Evolutionary conservation across 2,888 invertebrate species (phyloP).

Genomic region (Crioceris asparagi): DNA sequence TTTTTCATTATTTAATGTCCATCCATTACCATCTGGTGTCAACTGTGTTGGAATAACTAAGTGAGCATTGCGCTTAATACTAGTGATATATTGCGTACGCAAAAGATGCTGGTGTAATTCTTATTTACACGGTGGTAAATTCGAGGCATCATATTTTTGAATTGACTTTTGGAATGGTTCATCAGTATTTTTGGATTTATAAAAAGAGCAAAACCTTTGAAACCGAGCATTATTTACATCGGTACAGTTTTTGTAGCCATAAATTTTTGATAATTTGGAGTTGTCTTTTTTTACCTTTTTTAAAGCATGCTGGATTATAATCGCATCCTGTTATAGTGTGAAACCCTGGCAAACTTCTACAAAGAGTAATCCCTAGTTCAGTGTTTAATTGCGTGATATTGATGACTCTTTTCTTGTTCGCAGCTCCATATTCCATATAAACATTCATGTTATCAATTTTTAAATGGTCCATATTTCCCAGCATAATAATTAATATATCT

Average conservation of each 20-base stretch:
- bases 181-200: no score
- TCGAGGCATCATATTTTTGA: no score
- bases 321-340: slow-evolving; percentile 18
- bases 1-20: no score
- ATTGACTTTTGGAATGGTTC: no score
- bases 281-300: slow-evolving; percentile 5
- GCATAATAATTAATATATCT: slow-evolving; percentile 1
- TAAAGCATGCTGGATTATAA: slow-evolving; percentile 13
- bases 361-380: slow-evolving; percentile 15
- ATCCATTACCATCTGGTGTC: no score
- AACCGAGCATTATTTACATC: slow-evolving; percentile 5
- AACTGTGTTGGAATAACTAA: no score
- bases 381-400: slow-evolving; percentile 11
- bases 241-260: slow-evolving; percentile 5
- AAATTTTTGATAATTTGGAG: slow-evolving; percentile 2
- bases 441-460: slow-evolving; percentile 2
- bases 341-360: slow-evolving; percentile 16
- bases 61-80: no score
- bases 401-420: slow-evolving; percentile 10
- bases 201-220: slow-evolving; percentile 6
- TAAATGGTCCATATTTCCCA: slow-evolving; percentile 5
- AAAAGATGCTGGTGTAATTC: no score
- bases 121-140: no score
- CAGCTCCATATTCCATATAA: slow-evolving; percentile 8
- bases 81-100: no score